These are phyloP conservation scores for Mnemiopsis leidyi DNA, from an alignment of 37 sponge, comb jelly and placozoan genomes.

Conservation along the genomic window DNA sequence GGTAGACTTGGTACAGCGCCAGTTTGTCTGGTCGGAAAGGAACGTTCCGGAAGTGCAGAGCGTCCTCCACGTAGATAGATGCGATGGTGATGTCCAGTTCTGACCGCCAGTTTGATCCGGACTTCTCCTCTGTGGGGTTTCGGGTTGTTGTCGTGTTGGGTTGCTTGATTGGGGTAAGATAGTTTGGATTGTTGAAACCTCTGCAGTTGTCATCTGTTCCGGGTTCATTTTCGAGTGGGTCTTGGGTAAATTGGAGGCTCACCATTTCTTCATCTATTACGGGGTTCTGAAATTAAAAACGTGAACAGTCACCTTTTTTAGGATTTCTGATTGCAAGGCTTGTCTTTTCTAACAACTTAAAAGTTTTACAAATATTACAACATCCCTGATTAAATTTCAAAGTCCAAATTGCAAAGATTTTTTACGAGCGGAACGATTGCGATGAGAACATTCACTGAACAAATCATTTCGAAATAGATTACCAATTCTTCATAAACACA, in stretches of 20 bases:
- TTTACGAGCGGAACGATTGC: too few relatives aligned
- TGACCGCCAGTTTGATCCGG: background rate
- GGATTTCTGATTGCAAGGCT: too few relatives aligned
- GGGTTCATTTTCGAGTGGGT: background rate
- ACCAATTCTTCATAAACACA: too few relatives aligned
- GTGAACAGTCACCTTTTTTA: too few relatives aligned
- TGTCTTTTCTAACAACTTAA: too few relatives aligned
- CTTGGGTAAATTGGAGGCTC: background rate
- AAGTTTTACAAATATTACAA: too few relatives aligned
- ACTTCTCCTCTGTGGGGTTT: background rate
- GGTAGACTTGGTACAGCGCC: background rate
- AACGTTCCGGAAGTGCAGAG: slow-evolving; percentile 27
- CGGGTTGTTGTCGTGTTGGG: background rate
- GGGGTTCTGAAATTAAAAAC: background rate
- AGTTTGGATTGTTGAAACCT: background rate
- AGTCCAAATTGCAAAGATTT: too few relatives aligned
- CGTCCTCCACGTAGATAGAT: background rate
- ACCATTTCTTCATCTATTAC: background rate
- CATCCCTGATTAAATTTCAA: too few relatives aligned
- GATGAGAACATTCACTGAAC: too few relatives aligned
- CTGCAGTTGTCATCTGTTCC: background rate
- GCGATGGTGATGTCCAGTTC: background rate
- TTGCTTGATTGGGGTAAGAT: too few relatives aligned
- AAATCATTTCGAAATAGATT: too few relatives aligned
- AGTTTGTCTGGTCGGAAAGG: slow-evolving; percentile 25